Evolutionary conservation across 2,888 invertebrate genomes (phyloP).

Genomic region (Synergus japonicus): DNA sequence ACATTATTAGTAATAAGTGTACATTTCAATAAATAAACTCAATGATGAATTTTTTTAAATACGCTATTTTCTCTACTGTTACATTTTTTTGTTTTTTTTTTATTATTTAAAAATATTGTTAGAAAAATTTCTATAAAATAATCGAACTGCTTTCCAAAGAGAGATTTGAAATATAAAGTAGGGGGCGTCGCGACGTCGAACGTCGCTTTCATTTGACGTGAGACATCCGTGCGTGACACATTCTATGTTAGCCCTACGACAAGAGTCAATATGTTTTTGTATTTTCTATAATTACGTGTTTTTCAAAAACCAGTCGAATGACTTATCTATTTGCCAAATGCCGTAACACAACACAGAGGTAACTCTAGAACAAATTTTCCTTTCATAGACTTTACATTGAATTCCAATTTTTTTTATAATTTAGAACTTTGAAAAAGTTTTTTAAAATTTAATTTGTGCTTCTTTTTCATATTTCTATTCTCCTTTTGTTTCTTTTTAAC

Average conservation of each 20-base stretch:
- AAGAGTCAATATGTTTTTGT: neutral
- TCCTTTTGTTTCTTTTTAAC: too few relatives aligned
- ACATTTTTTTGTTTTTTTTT: too few relatives aligned
- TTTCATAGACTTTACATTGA: neutral
- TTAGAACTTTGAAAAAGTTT: neutral
- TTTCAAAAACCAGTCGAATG: neutral
- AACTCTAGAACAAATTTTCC: neutral
- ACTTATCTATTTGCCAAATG: neutral
- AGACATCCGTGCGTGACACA: conserved; percentile 16
- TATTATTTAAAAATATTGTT: too few relatives aligned
- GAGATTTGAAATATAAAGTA: neutral
- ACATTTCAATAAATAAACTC: too few relatives aligned
- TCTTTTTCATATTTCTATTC: too few relatives aligned
- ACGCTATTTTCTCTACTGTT: too few relatives aligned
- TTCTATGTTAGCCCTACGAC: neutral
- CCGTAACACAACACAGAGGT: neutral
- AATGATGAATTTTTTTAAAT: too few relatives aligned
- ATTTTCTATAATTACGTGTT: neutral
- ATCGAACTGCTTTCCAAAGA: neutral
- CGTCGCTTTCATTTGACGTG: conserved; percentile 7
- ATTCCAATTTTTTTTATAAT: neutral
- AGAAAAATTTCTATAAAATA: too few relatives aligned
- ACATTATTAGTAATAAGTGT: too few relatives aligned
- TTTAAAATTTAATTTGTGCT: too few relatives aligned
- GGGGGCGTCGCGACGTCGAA: conserved; percentile 5